Conservation (phyloP, 2,797 vertebrate species). For the Craterocephalus amniculus region DNA sequence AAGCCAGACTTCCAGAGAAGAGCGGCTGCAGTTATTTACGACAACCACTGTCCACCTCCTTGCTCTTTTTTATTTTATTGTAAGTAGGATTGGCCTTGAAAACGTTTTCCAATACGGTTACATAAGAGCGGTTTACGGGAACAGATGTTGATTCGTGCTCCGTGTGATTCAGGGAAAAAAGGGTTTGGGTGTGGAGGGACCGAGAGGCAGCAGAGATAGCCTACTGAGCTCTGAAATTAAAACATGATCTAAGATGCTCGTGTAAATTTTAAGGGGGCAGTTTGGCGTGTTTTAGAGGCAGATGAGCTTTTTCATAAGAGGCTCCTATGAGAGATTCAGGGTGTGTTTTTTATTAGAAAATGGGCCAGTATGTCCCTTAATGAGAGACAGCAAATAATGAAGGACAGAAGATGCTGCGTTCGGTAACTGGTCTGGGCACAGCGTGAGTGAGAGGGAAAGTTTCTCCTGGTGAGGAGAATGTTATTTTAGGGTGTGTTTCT, state of each 20-base stretch:
- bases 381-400: constrained; percentile 68
- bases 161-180: constrained; percentile 65
- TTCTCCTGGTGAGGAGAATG: constrained; percentile 62
- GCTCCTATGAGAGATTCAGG: constrained; percentile 61
- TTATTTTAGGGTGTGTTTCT: constrained; percentile 79
- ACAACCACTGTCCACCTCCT: constrained; percentile 24
- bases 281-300: constrained; percentile 59
- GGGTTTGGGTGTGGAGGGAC: constrained; percentile 72
- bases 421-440: constrained; percentile 38
- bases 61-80: constrained; percentile 53
- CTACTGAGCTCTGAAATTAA: constrained; percentile 73
- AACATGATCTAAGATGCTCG: constrained; percentile 74
- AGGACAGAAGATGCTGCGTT: constrained; percentile 61
- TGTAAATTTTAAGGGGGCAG: constrained; percentile 63
- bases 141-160: constrained; percentile 78
- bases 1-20: constrained; percentile 13
- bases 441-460: constrained; percentile 54
- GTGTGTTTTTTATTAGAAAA: constrained; percentile 80
- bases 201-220: constrained; percentile 68
- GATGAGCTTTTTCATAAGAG: constrained; percentile 69
- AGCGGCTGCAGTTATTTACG: constrained; percentile 17
- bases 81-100: constrained; percentile 57
- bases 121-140: constrained; percentile 76
- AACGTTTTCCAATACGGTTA: constrained; percentile 68
- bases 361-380: constrained; percentile 66